Conservation (phyloP, 2,888 invertebrate species). For the Nephrotoma guestfalica region DNA sequence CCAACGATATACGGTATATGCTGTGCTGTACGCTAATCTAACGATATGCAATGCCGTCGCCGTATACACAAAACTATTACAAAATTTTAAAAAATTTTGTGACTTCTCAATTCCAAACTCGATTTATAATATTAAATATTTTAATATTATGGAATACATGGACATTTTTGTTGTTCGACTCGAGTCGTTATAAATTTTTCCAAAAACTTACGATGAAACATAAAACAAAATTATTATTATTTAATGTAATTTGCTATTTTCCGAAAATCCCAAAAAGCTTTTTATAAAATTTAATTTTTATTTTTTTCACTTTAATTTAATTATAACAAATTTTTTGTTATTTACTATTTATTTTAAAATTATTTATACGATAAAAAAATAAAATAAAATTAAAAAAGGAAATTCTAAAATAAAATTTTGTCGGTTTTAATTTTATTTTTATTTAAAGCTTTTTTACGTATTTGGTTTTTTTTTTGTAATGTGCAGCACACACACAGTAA, state of each 20-base stretch:
- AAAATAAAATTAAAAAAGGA: neutral
- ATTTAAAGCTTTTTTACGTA: neutral
- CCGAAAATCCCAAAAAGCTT: neutral
- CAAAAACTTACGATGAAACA: neutral
- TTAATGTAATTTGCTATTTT: neutral
- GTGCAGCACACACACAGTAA: neutral
- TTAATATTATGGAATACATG: neutral
- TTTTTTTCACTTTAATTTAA: neutral
- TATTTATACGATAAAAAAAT: neutral
- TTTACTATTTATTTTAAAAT: neutral
- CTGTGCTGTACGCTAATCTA: neutral
- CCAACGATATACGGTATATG: neutral
- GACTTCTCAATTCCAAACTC: neutral
- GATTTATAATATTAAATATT: neutral
- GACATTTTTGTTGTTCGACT: neutral
- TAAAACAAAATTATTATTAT: neutral
- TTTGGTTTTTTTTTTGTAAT: neutral
- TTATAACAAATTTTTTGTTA: neutral
- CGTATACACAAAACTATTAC: neutral
- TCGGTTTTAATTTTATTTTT: neutral
- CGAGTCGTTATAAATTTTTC: neutral
- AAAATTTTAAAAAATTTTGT: neutral
- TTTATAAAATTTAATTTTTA: neutral
- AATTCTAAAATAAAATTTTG: neutral
- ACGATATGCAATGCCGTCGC: neutral